Evolutionary conservation across 2,797 vertebrate genomes (phyloP), one percentile per base, ranked within the genome.

Genomic region (Halcyon chelicuti): DNA sequence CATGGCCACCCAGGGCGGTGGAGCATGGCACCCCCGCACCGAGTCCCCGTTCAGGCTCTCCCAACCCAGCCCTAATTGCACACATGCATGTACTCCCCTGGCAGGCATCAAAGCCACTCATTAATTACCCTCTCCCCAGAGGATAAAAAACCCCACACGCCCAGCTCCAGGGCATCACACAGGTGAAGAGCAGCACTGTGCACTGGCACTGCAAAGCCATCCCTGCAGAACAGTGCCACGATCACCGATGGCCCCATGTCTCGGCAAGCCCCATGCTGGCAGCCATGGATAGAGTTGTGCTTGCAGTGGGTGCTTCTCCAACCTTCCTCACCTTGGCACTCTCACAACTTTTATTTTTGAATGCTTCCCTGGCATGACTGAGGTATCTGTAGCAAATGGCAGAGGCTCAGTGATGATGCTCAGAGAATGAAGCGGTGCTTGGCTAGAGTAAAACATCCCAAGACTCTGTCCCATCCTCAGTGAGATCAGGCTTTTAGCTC

Each of bases 171-270:
- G 76, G 42, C 78, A 96, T 86, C 3, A 1, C 52, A 54, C 46
- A 15, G 19, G 35, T 33, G 75, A 37, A 57, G 73, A 75, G 16
- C 61, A n/a, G 39, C 37, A 14, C 44, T 2, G 25, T 1, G 9
- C 42, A 22, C 1, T 2, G 2, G 70, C 15, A 14, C 46, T 8
- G 55, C 28, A 11, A 42, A 71, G 65, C 76, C 10, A 7, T 10
- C 51, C 21, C 71, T 42, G 3, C 0, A 1, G 22, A 51, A 12
- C 35, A 29, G 29, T 13, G 74, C 66, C 78, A 22, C 49, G 29
- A 47, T 9, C 3, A 2, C 52, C 2, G 0, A 16, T 1, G 0
- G 13, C 17, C 74, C 8, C 1, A 4, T 1, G 2, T 17, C 51
- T 54, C 2, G 0, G 39, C 55, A 40, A 33, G 49, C 39, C 40